Evolutionary conservation across 2,888 invertebrate species (phyloP).

Genomic region (Timandra comae): DNA sequence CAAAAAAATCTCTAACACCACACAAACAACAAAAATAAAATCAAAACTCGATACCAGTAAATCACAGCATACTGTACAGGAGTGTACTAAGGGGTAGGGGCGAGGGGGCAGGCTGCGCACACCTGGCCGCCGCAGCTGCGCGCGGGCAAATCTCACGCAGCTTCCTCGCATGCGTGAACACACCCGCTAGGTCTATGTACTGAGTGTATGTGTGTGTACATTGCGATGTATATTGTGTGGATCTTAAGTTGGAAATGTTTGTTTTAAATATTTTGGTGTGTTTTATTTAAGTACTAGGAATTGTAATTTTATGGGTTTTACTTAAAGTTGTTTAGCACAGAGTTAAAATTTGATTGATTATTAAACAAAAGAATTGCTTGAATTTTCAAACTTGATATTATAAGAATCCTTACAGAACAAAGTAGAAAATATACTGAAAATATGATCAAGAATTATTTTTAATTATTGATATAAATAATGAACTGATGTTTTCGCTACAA

Average conservation of each 20-base stretch:
- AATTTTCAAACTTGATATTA: no score
- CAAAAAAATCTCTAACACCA: not conserved
- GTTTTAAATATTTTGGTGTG: no score
- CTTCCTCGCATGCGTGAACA: constrained; percentile 68
- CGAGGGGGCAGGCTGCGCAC: constrained; percentile 55
- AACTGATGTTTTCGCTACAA: no score
- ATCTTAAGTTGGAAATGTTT: constrained; percentile 1
- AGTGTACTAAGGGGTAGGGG: constrained; percentile 44
- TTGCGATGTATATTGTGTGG: constrained; percentile 6
- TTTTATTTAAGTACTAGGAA: no score
- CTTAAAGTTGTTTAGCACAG: no score
- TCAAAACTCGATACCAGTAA: constrained; percentile 1
- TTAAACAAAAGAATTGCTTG: no score
- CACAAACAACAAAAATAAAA: constrained; percentile 1
- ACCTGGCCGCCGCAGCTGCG: constrained; percentile 74
- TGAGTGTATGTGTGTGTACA: constrained; percentile 13
- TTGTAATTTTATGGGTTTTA: no score
- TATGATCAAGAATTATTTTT: no score
- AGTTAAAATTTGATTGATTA: no score
- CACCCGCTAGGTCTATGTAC: constrained; percentile 20
- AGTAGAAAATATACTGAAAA: no score
- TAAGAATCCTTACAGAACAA: no score
- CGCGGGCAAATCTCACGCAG: constrained; percentile 72
- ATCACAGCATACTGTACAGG: constrained; percentile 22
- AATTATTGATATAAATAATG: no score